phyloP scores from a whole-genome alignment of 1,140 invertebrate species.

The Coboldia fuscipes region DNA sequence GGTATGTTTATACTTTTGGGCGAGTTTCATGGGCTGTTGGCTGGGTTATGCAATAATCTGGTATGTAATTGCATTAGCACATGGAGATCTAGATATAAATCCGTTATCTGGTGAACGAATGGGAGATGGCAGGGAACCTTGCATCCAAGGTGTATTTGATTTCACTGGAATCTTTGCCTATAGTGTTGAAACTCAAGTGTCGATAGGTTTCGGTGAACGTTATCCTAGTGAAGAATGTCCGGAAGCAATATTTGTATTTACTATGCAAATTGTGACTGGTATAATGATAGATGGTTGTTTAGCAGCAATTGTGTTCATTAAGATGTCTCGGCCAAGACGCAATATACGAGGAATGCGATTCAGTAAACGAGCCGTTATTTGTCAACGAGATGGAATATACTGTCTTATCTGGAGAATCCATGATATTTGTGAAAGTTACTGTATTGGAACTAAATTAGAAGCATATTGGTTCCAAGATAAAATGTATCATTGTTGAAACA shows the following conservation, averaged over 20 bases:
- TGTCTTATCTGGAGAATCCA: constrained; percentile 73
- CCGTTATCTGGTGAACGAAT: background rate
- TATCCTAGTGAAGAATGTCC: constrained; percentile 69
- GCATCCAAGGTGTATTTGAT: constrained; percentile 40
- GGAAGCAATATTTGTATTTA: constrained; percentile 68
- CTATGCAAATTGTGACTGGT: constrained; percentile 48
- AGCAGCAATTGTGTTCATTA: constrained; percentile 63
- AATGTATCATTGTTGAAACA: too few relatives aligned
- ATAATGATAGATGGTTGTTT: constrained; percentile 60
- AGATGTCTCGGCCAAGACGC: constrained; percentile 66
- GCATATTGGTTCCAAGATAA: constrained; percentile 33
- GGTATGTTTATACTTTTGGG: too few relatives aligned
- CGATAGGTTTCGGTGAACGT: constrained; percentile 49
- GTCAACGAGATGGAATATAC: constrained; percentile 52
- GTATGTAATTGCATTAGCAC: background rate
- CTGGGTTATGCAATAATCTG: background rate
- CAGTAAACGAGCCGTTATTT: constrained; percentile 63
- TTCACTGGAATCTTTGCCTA: constrained; percentile 64
- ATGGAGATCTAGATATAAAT: background rate
- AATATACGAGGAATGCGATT: constrained; percentile 70
- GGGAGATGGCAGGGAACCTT: constrained; percentile 23
- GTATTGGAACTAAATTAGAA: constrained; percentile 64
- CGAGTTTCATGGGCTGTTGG: too few relatives aligned
- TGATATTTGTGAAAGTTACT: constrained; percentile 73
- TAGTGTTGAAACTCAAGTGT: constrained; percentile 65